Evolutionary conservation across 2,113 vertebrate genomes (phyloP).

Genomic region (Harpagus bidentatus): DNA sequence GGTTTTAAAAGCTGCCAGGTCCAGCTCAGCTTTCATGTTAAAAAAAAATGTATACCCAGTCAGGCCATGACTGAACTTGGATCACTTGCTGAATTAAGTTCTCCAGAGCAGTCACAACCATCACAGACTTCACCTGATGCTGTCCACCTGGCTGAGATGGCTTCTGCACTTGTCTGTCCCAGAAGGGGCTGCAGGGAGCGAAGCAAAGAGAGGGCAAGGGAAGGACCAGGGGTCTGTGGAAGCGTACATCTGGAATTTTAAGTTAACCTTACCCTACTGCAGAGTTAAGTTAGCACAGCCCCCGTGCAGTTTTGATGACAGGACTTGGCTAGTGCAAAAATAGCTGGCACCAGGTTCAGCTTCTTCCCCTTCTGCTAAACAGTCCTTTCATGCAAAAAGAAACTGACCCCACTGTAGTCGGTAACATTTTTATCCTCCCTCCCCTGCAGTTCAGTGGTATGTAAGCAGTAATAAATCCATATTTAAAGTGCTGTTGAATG

Average conservation of each 20-base stretch:
- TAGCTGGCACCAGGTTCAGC: neutral
- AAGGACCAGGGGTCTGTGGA: neutral
- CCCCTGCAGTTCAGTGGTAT: neutral
- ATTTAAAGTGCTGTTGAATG: conserved; percentile 42
- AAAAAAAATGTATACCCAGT: neutral
- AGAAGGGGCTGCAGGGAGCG: neutral
- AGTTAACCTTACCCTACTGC: neutral
- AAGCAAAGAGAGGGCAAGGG: neutral
- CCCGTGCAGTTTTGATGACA: neutral
- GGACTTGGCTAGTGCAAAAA: neutral
- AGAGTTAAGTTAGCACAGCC: neutral
- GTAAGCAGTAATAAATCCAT: conserved; percentile 6
- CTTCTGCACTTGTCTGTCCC: neutral
- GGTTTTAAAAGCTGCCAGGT: neutral
- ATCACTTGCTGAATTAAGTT: neutral
- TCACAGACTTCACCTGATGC: neutral
- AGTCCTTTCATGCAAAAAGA: neutral
- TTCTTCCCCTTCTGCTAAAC: neutral
- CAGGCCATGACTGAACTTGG: neutral
- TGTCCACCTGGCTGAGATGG: neutral
- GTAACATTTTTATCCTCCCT: conserved; percentile 10
- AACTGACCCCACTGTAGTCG: neutral
- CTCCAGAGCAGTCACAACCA: neutral
- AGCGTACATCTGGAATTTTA: neutral
- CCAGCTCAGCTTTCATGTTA: neutral